Base-by-base conservation (phyloP, 1,140 invertebrate genomes). In the Brachionus plicatilis region DNA sequence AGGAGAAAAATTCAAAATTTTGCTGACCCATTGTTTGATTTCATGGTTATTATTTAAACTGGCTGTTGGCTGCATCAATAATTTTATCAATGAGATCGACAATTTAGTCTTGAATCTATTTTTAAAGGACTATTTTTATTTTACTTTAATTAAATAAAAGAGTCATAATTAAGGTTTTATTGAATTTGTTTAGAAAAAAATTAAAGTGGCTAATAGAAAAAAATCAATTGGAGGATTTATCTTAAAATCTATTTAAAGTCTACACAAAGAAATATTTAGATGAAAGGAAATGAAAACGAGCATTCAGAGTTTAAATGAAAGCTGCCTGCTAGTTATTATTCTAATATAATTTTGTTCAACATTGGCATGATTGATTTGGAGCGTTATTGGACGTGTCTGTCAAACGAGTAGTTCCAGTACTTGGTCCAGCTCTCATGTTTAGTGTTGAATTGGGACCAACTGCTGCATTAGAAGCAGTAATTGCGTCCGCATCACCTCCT, bases 311-410 rank as follows among this genome's bases (percentile, higher is more conserved):
- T 47, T 47, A 47, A 47, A n/a, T 47, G 45, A 47, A 12, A 45
- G 8, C 3, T 45, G 12, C 2, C 43, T 45, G 12, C 12, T 29
- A 29, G 3, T 29, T 29, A 29, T 29, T 29, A 29, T 29, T 37
- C 33, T 7, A 7, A 37, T 1, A 37, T 37, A 53, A 53, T 17
- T 0, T 60, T 60, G 53, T 12, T 68, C 37, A 82, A 68, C 79
- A 82, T 65, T 82, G 79, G 37, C 79, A 82, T 43, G 79, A 68
- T 68, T 82, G 79, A 33, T 66, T 82, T 65, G 14, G n/a, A 29
- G 17, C 20, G 0, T 41, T 65, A 45, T 68, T 68, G 4, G 79
- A 7, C 14, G 53, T 41, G n/a, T 82, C 79, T 24, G 79, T 82
- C 17, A 82, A 68, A 24, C 79, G 50, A 65, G 79, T 82, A 11